Evolutionary conservation across 2,113 vertebrate species (phyloP).

Genomic region (Oreochromis aureus): DNA sequence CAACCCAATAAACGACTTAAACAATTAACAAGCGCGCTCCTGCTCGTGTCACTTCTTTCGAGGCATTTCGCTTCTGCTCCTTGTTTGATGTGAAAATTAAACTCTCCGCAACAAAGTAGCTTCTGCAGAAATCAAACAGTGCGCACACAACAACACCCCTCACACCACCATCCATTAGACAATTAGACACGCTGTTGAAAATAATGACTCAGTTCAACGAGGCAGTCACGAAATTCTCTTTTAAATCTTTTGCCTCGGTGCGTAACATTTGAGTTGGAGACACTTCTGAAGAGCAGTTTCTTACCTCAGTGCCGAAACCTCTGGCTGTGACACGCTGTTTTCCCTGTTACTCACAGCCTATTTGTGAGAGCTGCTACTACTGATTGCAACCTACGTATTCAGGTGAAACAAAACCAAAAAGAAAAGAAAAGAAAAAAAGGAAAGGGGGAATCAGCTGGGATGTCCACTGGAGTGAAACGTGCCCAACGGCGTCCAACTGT

Average conservation of each 20-base stretch:
- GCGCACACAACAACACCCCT: not conserved
- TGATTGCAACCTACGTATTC: not conserved
- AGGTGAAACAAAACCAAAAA: not conserved
- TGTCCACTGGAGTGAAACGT: conserved; percentile 10
- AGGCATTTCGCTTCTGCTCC: not conserved
- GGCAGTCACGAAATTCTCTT: not conserved
- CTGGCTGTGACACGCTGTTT: not conserved
- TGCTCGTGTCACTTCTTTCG: not conserved
- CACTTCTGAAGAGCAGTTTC: conserved; percentile 18
- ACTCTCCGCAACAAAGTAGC: conserved; percentile 41
- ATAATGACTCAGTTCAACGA: not conserved
- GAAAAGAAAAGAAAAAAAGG: not conserved
- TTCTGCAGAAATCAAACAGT: not conserved
- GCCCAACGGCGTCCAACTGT: conserved; percentile 10
- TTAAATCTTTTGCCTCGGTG: not conserved
- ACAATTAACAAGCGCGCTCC: not conserved
- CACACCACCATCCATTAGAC: not conserved
- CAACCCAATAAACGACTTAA: not conserved
- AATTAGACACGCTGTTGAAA: not conserved
- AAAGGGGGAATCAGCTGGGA: not conserved
- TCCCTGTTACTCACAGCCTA: not conserved
- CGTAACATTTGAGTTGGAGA: not conserved
- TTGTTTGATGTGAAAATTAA: not conserved
- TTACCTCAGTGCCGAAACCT: conserved; percentile 54
- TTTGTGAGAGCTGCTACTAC: not conserved